Conservation (phyloP, 2,888 invertebrate species). For the Cephus nigrinus region DNA sequence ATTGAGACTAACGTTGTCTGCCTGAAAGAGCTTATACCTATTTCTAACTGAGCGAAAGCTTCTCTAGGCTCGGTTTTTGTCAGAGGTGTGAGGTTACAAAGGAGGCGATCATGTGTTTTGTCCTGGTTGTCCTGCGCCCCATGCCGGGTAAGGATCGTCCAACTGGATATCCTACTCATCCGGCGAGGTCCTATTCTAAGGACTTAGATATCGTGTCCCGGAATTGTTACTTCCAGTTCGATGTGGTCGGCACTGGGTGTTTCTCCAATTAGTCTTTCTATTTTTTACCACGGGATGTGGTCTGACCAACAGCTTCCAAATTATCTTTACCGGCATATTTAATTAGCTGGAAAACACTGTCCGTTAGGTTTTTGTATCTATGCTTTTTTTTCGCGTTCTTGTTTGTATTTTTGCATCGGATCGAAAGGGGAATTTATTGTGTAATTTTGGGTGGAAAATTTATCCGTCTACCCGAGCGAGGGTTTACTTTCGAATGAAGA, state of each 20-base stretch:
- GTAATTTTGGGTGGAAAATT: no score
- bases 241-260: neutral
- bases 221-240: neutral
- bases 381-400: constrained; percentile 7
- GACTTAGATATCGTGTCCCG: neutral
- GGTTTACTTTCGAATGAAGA: no score
- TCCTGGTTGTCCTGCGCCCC: constrained; percentile 39
- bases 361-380: neutral
- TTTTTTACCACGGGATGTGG: neutral
- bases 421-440: neutral
- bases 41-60: constrained; percentile 6
- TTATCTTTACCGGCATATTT: neutral
- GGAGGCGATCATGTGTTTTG: constrained; percentile 56
- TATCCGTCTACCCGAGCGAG: no score
- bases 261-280: neutral
- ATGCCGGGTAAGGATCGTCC: constrained; percentile 41
- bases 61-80: constrained; percentile 47
- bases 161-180: constrained; percentile 44
- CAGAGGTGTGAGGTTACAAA: constrained; percentile 63
- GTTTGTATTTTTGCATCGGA: neutral
- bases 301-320: neutral
- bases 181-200: constrained; percentile 9
- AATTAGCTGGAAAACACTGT: neutral
- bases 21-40: constrained; percentile 38
- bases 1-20: constrained; percentile 32